A percentile compares a stretch with the other conserved stretches of the same genome.
Conservation (phyloP, 2,113 vertebrate genomes). For the Silurus glanis region DNA sequence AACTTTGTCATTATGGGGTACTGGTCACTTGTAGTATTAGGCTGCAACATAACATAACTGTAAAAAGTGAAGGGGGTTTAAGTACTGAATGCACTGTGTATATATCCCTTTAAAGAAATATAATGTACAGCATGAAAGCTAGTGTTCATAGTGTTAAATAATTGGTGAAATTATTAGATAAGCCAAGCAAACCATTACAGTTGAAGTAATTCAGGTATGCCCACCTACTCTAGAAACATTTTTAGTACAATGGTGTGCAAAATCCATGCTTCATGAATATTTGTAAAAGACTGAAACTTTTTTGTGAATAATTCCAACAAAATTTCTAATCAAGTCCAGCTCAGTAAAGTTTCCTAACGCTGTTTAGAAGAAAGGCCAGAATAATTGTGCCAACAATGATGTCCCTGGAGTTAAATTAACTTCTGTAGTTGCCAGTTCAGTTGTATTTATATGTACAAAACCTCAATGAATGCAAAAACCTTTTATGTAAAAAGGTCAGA, state of each 20-base stretch:
- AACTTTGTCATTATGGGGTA: too few species aligned
- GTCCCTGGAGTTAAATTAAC: slow-evolving; percentile 20
- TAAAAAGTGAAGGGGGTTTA: too few species aligned
- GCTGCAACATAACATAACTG: too few species aligned
- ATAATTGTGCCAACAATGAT: neutral
- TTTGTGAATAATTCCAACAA: neutral
- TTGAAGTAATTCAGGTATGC: neutral
- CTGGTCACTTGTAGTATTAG: too few species aligned
- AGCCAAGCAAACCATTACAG: neutral
- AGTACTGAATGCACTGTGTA: too few species aligned
- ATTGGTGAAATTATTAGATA: neutral
- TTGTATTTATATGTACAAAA: neutral
- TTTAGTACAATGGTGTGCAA: neutral
- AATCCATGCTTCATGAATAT: neutral
- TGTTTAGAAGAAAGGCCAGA: neutral
- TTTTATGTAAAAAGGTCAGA: neutral
- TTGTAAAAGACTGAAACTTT: neutral
- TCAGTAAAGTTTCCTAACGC: neutral
- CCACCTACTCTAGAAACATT: neutral
- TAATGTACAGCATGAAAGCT: neutral
- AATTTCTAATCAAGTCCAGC: neutral
- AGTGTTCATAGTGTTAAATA: neutral
- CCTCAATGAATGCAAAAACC: neutral
- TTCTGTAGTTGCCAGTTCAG: neutral
- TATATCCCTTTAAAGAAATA: neutral